Conservation (phyloP, 2,888 invertebrate species). For the Hemistola chrysoprasaria region DNA sequence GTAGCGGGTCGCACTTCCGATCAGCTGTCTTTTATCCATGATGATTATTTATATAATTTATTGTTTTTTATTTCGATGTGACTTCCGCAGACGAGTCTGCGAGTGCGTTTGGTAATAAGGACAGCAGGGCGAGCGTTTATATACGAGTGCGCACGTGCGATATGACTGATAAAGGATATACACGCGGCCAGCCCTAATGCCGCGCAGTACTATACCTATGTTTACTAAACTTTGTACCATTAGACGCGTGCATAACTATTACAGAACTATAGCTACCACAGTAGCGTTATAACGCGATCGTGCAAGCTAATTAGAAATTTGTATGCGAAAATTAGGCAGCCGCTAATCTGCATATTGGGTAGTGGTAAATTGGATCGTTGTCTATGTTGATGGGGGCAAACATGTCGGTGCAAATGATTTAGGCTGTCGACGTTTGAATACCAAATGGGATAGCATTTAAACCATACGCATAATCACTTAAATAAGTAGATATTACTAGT, state of each 20-base stretch:
- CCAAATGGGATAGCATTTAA: background rate
- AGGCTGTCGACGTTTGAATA: slow-evolving; percentile 1
- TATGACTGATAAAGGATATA: slow-evolving; percentile 47
- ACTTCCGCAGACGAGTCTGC: slow-evolving; percentile 10
- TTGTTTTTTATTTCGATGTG: background rate
- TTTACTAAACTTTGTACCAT: slow-evolving; percentile 59
- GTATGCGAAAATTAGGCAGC: slow-evolving; percentile 22
- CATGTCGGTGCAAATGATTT: slow-evolving; percentile 9
- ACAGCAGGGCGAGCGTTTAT: slow-evolving; percentile 33
- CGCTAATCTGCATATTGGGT: slow-evolving; percentile 20
- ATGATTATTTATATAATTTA: slow-evolving; percentile 13
- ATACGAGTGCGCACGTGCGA: slow-evolving; percentile 51
- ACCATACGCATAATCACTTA: too few relatives aligned
- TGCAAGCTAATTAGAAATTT: slow-evolving; percentile 26
- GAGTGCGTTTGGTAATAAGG: slow-evolving; percentile 22
- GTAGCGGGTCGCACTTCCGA: slow-evolving; percentile 87
- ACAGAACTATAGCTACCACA: background rate
- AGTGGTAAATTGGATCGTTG: slow-evolving; percentile 15
- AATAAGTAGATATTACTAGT: too few relatives aligned
- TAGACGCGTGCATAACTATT: slow-evolving; percentile 54
- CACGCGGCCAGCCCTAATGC: slow-evolving; percentile 37
- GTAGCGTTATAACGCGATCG: slow-evolving; percentile 17
- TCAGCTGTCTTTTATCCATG: slow-evolving; percentile 80
- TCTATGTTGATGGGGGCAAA: slow-evolving; percentile 12
- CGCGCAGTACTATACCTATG: slow-evolving; percentile 28